Evolutionary conservation across 2,888 invertebrate species (phyloP).

Genomic region (Drymonia ruficornis): DNA sequence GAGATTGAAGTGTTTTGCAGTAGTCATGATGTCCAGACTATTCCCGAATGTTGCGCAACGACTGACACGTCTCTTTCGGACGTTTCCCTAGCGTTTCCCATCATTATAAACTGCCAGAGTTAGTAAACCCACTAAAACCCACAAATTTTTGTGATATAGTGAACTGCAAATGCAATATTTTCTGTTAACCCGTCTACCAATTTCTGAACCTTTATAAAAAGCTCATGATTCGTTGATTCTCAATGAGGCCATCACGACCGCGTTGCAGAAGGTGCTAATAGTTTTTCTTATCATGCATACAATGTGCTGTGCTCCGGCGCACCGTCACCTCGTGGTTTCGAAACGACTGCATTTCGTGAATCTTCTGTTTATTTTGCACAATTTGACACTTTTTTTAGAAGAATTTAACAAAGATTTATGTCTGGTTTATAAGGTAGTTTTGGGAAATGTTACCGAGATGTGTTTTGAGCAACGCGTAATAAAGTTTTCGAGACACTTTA

Average conservation of each 20-base stretch:
- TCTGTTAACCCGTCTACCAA: not conserved
- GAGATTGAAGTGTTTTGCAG: no score
- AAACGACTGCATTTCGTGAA: conserved; percentile 20
- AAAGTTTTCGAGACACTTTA: no score
- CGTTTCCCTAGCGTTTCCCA: no score
- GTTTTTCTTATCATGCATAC: conserved; percentile 16
- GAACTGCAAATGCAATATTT: not conserved
- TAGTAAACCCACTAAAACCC: no score
- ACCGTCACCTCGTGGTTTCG: conserved; percentile 14
- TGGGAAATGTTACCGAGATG: no score
- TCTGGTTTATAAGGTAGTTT: no score
- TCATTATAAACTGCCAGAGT: no score
- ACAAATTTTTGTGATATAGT: no score
- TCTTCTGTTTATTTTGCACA: conserved; percentile 22
- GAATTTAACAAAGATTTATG: not conserved
- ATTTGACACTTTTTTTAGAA: not conserved
- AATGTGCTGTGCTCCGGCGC: conserved; percentile 13
- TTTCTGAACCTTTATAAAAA: not conserved
- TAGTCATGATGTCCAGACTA: no score
- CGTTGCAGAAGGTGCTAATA: conserved; percentile 25
- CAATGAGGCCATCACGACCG: conserved; percentile 9
- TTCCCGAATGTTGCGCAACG: no score
- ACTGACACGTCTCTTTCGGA: no score
- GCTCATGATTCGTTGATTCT: not conserved
- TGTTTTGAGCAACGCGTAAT: no score